Base-by-base conservation (phyloP, 2,113 vertebrate genomes). In the Leuciscus idus region DNA sequence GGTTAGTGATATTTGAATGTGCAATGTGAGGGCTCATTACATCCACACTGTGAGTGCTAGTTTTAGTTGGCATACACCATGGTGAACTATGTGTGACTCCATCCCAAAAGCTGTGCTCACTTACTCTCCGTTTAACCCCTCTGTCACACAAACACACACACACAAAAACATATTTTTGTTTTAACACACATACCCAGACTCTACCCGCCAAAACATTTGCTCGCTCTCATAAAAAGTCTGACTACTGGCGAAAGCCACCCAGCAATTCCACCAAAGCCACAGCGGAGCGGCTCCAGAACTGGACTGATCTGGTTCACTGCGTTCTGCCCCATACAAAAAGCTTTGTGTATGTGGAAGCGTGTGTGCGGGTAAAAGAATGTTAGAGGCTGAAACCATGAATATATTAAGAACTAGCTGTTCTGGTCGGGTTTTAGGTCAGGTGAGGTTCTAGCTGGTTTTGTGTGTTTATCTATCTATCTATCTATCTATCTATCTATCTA, bases 41-140 rank as follows among this genome's bases (percentile, higher is more conserved):
- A n/a, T 9, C 28, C 64, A 72, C 13, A 48, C 43, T 70, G 89
- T 92, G 86, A 88, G 50, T 19, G 57, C 43, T 81, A 84, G 73
- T 81, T 89, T 52, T 61, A 59, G 46, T 59, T 90, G 89, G 90
- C 89, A 74, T 39, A 52, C 57, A 79, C 11, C 26, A 88, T 86
- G 46, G 30, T 91, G 87, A 93, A 92, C 92, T 92, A 84, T 91
- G 76, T 87, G 80, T 88, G 85, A 93, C 91, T 92, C 88, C 62
- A 59, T 88, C 64, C 57, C 87, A 90, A 87, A 90, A 81, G 84
- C 81, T 62, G 83, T 86, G 50, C 84, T 90, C 88, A 87, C 68
- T 28, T 77, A 15, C 52, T 30, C 73, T 85, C 72, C 26, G 64
- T 74, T 83, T 73, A 86, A 85, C 48, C 61, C 39, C 59, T 88